Base-by-base conservation (phyloP, 1,140 invertebrate species). In the Ditylenchus dipsaci region DNA sequence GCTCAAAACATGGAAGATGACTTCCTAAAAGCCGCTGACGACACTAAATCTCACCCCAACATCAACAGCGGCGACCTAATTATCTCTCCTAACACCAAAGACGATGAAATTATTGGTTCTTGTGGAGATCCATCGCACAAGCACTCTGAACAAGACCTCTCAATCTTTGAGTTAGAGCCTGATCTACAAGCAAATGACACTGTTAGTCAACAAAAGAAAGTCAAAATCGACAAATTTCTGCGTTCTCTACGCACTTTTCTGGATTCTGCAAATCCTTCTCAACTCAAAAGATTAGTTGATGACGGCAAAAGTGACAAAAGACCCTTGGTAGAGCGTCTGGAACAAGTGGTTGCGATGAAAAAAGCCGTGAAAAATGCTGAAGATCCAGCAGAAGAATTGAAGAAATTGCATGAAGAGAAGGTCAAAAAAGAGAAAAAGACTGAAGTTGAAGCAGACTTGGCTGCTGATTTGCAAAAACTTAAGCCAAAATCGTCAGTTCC, bases 1-100 rank as follows among this genome's bases (percentile, higher is more conserved):
- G n/a, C 49, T 21, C 23, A 7, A 53, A 53, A 53, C n/a, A 29
- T 68, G 59, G 67, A 68, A 38, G 56, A 43, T 13, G 67, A 68
- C 58, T 68, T 68, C 53, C 59, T 61, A 23, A 29, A 68, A 56
- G 67, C 67, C 7, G 67, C 45, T n/a, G 30, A 23, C 27, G 56
- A 68, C n/a, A 43, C 59, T n/a, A 63, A 56, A 49, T 30, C 67
- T 13, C 67, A 68, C 26, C 67, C 67, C 21, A 60, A 42, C 23
- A 63, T 68, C 15, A 68, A 68, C 33, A 62, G 67, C 17, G 67
- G 67, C 1, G 67, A 68, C 33, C 38, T 68, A 43, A 59, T 68
- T 42, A 15, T 53, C 23, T 19, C 49, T 3, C 49, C 49, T 17
- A 19, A 53, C n/a, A 5, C n/a, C 3, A 53, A 53, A 26, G n/a